Conservation (phyloP, 2,113 vertebrate genomes). For the Paradisaea rubra region DNA sequence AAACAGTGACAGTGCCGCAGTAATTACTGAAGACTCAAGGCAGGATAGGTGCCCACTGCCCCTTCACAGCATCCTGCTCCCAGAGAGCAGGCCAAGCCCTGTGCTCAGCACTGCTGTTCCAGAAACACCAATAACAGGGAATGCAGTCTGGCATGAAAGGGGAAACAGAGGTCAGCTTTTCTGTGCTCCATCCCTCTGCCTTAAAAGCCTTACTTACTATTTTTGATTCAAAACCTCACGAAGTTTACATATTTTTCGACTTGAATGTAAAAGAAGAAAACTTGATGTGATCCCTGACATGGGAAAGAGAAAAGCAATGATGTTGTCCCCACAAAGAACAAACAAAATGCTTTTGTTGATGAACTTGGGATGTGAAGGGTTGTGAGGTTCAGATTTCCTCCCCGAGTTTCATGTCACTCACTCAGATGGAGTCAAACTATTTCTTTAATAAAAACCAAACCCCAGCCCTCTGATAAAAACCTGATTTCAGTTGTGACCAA, state of each 20-base stretch:
- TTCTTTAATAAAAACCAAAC: not conserved
- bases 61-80: not conserved
- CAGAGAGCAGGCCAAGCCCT: not conserved
- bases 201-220: not conserved
- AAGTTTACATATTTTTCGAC: not conserved
- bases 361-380: not conserved
- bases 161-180: not conserved
- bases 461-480: not conserved
- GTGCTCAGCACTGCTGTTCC: not conserved
- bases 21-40: not conserved
- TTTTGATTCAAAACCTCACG: not conserved
- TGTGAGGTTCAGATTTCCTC: not conserved
- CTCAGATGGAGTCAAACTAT: not conserved
- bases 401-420: not conserved
- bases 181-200: fast-evolving
- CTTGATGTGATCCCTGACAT: not conserved
- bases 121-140: not conserved
- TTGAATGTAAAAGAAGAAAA: not conserved
- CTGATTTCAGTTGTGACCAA: not conserved
- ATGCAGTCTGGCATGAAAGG: not conserved
- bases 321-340: not conserved
- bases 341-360: not conserved
- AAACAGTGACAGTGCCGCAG: fast-evolving
- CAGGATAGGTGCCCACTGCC: fast-evolving
- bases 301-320: not conserved